phyloP scores from a whole-genome alignment of 2,113 vertebrate species.

The Paradoxurus hermaphroditus region DNA sequence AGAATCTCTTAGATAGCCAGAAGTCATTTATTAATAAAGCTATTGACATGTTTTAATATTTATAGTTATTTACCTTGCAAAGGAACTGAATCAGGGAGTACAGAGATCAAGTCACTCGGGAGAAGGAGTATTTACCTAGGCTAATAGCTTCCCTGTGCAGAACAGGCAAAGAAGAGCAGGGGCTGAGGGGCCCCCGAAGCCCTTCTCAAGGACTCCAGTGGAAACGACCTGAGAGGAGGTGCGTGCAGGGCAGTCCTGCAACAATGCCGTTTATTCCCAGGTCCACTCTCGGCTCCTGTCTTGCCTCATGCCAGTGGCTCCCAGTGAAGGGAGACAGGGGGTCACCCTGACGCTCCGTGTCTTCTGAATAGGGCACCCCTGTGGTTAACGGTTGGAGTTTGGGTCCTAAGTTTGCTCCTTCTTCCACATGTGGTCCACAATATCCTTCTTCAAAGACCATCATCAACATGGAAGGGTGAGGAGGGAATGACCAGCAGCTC shows the following conservation, averaged over 20 bases:
- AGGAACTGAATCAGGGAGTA: constrained; percentile 75
- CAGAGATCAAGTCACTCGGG: constrained; percentile 33
- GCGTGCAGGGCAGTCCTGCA: not conserved
- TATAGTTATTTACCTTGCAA: constrained; percentile 79
- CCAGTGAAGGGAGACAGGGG: no score
- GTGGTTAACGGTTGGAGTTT: rapidly evolving
- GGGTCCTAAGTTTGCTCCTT: not conserved
- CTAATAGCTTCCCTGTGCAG: constrained; percentile 67
- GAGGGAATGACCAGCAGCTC: not conserved
- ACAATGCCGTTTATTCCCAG: not conserved
- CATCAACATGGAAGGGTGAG: not conserved
- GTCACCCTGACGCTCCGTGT: rapidly evolving
- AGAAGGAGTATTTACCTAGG: constrained; percentile 71
- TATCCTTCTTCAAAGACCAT: not conserved
- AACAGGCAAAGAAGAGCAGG: constrained; percentile 22
- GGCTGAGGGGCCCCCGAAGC: not conserved
- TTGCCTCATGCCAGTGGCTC: no score
- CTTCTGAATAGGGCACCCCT: not conserved
- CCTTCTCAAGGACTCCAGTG: not conserved
- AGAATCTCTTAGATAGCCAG: constrained; percentile 15
- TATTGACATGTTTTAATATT: constrained; percentile 79
- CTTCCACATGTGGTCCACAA: not conserved
- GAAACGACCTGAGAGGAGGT: not conserved
- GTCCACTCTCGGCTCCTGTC: not conserved
- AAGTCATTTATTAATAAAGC: constrained; percentile 78